A percentile compares a stretch with the other conserved stretches of the same genome.
These are phyloP conservation scores for Arothron firmamentum DNA, from an alignment of 2,113 vertebrate genomes.

Conservation along the genomic window DNA sequence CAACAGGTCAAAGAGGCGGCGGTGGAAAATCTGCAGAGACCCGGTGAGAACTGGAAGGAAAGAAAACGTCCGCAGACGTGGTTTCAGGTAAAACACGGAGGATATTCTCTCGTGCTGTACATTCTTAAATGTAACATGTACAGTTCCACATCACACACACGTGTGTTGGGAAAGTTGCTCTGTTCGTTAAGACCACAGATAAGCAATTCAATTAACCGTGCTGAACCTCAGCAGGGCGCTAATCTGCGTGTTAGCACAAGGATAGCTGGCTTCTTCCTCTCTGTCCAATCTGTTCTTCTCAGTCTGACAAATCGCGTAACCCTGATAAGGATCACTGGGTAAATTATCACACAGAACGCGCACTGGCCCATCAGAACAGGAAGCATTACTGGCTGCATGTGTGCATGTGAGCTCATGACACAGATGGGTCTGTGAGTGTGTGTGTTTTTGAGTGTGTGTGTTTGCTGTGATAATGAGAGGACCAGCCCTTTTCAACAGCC, in stretches of 20 bases:
- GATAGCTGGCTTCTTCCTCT: slow-evolving; percentile 59
- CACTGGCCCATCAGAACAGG: slow-evolving; percentile 34
- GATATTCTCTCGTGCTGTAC: too few species aligned
- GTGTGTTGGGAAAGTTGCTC: slow-evolving; percentile 38
- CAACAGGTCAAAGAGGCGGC: slow-evolving; percentile 26
- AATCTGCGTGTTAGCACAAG: slow-evolving; percentile 59
- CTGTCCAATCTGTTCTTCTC: slow-evolving; percentile 49
- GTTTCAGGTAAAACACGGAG: too few species aligned
- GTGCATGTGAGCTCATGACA: neutral
- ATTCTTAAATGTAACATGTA: too few species aligned
- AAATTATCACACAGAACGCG: slow-evolving; percentile 43
- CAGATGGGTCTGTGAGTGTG: neutral
- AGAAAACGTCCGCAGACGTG: too few species aligned
- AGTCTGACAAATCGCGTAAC: slow-evolving; percentile 54
- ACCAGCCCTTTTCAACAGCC: slow-evolving; percentile 6
- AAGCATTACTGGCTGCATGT: slow-evolving; percentile 23
- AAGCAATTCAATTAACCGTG: slow-evolving; percentile 64
- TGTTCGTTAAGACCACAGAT: slow-evolving; percentile 46
- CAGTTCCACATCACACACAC: too few species aligned
- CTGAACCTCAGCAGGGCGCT: slow-evolving; percentile 52
- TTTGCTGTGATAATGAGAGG: slow-evolving; percentile 28
- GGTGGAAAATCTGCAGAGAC: slow-evolving; percentile 3
- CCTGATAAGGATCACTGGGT: slow-evolving; percentile 61
- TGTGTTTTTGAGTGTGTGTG: slow-evolving; percentile 7
- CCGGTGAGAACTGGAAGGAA: neutral